Base-by-base conservation (phyloP, 2,113 vertebrate genomes). In the Oenanthe melanoleuca region DNA sequence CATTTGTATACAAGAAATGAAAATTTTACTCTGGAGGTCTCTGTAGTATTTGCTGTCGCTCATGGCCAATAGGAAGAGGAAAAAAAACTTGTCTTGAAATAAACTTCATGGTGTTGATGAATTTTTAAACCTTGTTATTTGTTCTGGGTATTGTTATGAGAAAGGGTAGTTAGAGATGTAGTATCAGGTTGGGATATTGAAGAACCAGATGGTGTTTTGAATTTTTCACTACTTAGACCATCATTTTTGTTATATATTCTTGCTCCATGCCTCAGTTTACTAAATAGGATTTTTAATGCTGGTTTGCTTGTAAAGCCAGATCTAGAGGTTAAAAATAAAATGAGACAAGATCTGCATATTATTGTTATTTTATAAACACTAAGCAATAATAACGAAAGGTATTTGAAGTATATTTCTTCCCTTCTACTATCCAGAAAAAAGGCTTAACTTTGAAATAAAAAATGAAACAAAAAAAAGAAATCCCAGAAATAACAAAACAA, bases 221-320 rank as follows among this genome's bases (percentile, higher is more conserved):
- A 37, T 72, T 80, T 93, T 88, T 80, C 45, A 33, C 11, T 88
- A 12, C 18, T 92, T 67, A 49, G 34, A 8, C 24, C 5, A 16
- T 61, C 6, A 37, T 34, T 75, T 88, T 60, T 29, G 10, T 86
- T 65, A 12, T 13, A 18, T 25, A 10, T 15, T 56, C 24, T 82
- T 0, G 0, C 8, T 5, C 4, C 8, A 12, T 17, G 11, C 37
- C 20, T 86, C 37, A 49, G 1, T 8, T 65, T 73, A 12, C 33
- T 37, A 66, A 81, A 87, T 11, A 21, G 20, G 9, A 52, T 24
- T 38, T 79, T 17, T 44, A 57, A 34, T 34, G 23, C 29, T 79
- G 15, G 70, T 67, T 71, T 90, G 7, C 16, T 71, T 71, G 28
- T 24, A 28, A 20, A 18, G 6, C 63, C 21, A 75, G 23, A 55